Conservation (phyloP, 2,888 invertebrate species). For the Drosophila prolongata region DNA sequence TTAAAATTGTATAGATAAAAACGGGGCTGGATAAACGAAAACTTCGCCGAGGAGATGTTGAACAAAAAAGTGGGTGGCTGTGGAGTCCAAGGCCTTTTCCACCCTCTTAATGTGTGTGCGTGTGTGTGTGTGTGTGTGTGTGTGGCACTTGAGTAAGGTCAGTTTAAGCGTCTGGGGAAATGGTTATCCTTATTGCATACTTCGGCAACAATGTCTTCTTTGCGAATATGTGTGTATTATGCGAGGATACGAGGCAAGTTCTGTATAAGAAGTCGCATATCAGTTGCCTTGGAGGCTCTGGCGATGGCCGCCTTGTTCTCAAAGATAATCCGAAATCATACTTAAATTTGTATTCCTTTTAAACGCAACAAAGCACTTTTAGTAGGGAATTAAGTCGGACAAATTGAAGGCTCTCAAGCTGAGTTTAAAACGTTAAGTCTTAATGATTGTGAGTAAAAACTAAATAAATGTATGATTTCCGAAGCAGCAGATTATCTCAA, state of each 20-base stretch:
- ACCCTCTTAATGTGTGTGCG: conserved; percentile 15
- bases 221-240: conserved; percentile 9
- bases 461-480: too few relatives aligned
- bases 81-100: conserved; percentile 20
- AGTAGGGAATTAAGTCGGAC: background rate
- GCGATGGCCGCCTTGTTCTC: background rate
- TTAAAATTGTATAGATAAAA: conserved; percentile 16
- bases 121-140: conserved; percentile 14
- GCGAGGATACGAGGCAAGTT: conserved; percentile 1
- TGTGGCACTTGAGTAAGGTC: conserved; percentile 75
- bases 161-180: conserved; percentile 73
- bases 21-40: background rate
- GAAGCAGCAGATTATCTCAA: too few relatives aligned
- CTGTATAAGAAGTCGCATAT: conserved; percentile 10
- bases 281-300: conserved; percentile 23
- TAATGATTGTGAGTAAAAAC: background rate
- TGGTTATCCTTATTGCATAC: conserved; percentile 72
- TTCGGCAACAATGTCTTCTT: conserved; percentile 49
- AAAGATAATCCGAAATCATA: conserved; percentile 6
- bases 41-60: background rate
- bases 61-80: background rate
- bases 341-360: conserved; percentile 10
- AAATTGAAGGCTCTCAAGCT: too few relatives aligned
- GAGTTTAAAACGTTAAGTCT: background rate
- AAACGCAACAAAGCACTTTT: too few relatives aligned